Base-by-base conservation (phyloP, 2,888 invertebrate genomes). In the Leucophenga montana region DNA sequence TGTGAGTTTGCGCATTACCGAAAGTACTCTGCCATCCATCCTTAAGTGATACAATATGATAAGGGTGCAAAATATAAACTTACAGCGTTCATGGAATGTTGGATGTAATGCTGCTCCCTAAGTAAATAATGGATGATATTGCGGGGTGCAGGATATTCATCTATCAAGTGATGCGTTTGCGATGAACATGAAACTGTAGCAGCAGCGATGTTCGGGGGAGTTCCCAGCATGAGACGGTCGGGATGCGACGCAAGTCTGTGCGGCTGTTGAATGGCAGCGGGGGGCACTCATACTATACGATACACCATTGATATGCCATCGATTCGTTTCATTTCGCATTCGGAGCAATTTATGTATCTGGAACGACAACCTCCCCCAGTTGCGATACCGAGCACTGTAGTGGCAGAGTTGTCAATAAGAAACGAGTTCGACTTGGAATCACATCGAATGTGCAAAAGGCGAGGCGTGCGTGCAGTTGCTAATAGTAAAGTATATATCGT, bases 341-440 rank as follows among this genome's bases (percentile, higher is more conserved):
- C 46, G 13, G 13, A 22, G 14, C 46, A 31, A 31, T 74, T 72
- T 75, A 76, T 79, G 73, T 76, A 83, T 76, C 73, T 81, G 75
- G 77, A 81, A 76, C 79, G 75, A 68, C 78, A 78, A 79, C 80
- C 80, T 77, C 76, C 68, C 59, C 50, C 31, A 59, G 33, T 31
- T 9, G 0, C 18, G 6, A 14, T 22, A 5, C 16, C 31, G 18
- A 33, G 61, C 3, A 59, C 22, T 31, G 33, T 6, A 39, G 39
- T 33, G 39, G 22, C 13, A 27, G 14, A 4, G 56, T 20, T 22
- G 27, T 22, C 20, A 56, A 56, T 22, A 56, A 56, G 27, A 56
- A 20, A 27, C 18, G 46, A 2, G 46, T 61, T 33, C 39, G 33
- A 11, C 14, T 22, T 6, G 20, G 39, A 39, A 39, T 39, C 39